Conservation (phyloP, 2,888 invertebrate species). For the Tipula lateralis region DNA sequence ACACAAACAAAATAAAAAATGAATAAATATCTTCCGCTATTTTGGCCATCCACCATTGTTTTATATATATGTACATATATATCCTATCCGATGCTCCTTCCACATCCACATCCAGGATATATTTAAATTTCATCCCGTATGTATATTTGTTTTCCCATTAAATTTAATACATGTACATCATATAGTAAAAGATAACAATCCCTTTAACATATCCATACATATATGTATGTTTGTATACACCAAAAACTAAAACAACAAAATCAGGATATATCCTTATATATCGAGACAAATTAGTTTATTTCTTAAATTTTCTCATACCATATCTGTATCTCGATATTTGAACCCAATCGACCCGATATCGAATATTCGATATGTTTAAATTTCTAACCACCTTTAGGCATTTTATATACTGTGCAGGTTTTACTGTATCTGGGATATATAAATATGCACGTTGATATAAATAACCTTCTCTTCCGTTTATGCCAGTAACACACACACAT, state of each 20-base stretch:
- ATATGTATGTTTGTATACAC: neutral
- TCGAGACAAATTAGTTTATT: constrained; percentile 24
- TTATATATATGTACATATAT: neutral
- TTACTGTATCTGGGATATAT: neutral
- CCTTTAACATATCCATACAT: too few species aligned
- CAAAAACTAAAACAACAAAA: neutral
- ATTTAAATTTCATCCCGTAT: constrained; percentile 1
- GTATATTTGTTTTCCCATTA: constrained; percentile 1
- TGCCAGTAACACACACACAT: neutral
- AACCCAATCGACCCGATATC: neutral
- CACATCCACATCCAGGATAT: neutral
- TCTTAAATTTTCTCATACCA: neutral
- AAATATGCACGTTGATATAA: neutral
- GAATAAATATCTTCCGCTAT: constrained; percentile 15
- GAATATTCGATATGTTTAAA: neutral
- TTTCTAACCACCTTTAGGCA: neutral
- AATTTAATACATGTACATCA: neutral
- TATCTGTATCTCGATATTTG: neutral
- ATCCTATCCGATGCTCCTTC: neutral
- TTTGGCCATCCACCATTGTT: constrained; percentile 14
- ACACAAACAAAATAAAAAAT: neutral
- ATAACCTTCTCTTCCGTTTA: neutral
- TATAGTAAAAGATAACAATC: constrained; percentile 19
- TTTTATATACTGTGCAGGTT: neutral
- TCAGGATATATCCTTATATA: neutral